Conservation (phyloP, 2,888 invertebrate species). For the Megaustenia siamemsis region DNA sequence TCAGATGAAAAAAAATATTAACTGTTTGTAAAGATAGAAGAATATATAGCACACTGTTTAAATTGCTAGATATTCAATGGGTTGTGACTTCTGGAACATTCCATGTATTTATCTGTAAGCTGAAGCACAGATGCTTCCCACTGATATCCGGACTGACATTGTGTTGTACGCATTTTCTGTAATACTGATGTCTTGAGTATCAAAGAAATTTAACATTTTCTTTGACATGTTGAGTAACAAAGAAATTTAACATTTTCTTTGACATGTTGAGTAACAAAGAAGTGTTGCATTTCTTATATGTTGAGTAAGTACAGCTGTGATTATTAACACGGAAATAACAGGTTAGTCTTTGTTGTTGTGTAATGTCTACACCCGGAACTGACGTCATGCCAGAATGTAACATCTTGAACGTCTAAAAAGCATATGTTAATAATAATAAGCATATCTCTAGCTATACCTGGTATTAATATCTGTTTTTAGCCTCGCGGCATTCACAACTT, state of each 20-base stretch:
- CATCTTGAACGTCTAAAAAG: too few relatives aligned
- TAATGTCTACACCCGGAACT: too few relatives aligned
- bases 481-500: too few relatives aligned
- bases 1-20: too few relatives aligned
- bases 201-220: background rate
- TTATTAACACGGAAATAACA: too few relatives aligned
- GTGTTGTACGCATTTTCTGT: background rate
- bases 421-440: too few relatives aligned
- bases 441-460: too few relatives aligned
- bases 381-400: too few relatives aligned
- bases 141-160: background rate
- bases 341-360: too few relatives aligned
- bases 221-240: background rate
- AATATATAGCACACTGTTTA: background rate
- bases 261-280: background rate
- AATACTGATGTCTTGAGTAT: background rate
- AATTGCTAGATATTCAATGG: background rate
- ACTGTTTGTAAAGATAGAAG: too few relatives aligned
- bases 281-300: background rate
- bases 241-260: background rate
- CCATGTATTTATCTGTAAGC: background rate
- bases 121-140: background rate
- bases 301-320: background rate
- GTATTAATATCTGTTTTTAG: too few relatives aligned
- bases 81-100: background rate